Evolutionary conservation across 2,888 invertebrate species (phyloP).

Genomic region (Microchrysa polita): DNA sequence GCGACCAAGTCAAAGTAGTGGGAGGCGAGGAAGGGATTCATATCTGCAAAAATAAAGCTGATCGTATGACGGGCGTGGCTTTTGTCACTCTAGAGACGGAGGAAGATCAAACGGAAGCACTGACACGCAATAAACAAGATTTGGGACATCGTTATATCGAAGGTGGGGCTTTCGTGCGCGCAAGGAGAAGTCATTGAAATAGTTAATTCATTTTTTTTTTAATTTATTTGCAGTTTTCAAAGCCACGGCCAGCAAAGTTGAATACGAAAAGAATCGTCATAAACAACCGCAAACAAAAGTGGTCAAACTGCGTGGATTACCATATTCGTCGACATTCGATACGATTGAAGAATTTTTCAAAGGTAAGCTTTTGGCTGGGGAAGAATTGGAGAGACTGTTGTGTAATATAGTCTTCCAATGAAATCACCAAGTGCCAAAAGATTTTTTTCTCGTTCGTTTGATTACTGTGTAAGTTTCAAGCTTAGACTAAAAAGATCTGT

Average conservation of each 20-base stretch:
- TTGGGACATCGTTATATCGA: slow-evolving; percentile 86
- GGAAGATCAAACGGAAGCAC: slow-evolving; percentile 77
- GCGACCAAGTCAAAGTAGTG: slow-evolving; percentile 58
- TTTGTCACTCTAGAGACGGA: slow-evolving; percentile 81
- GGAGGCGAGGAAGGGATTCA: slow-evolving; percentile 72
- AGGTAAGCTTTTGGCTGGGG: slow-evolving; percentile 73
- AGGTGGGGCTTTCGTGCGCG: slow-evolving; percentile 63
- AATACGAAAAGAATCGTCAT: slow-evolving; percentile 61
- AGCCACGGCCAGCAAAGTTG: slow-evolving; percentile 62
- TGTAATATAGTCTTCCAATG: too few relatives aligned
- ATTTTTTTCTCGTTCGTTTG: too few relatives aligned
- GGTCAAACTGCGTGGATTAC: slow-evolving; percentile 90
- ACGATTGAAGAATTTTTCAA: slow-evolving; percentile 94
- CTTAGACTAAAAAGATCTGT: too few relatives aligned
- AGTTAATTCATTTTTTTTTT: neutral
- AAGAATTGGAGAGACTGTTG: too few relatives aligned
- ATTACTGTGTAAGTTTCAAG: too few relatives aligned
- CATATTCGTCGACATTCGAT: slow-evolving; percentile 94
- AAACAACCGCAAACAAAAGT: slow-evolving; percentile 62
- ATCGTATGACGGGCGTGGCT: slow-evolving; percentile 86
- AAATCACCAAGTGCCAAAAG: too few relatives aligned
- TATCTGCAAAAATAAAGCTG: slow-evolving; percentile 82
- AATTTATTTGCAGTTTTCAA: slow-evolving; percentile 57
- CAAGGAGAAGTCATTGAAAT: neutral
- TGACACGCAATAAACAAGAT: slow-evolving; percentile 79